Evolutionary conservation across 2,113 vertebrate genomes (phyloP).

Genomic region (Tonatia bakeri): DNA sequence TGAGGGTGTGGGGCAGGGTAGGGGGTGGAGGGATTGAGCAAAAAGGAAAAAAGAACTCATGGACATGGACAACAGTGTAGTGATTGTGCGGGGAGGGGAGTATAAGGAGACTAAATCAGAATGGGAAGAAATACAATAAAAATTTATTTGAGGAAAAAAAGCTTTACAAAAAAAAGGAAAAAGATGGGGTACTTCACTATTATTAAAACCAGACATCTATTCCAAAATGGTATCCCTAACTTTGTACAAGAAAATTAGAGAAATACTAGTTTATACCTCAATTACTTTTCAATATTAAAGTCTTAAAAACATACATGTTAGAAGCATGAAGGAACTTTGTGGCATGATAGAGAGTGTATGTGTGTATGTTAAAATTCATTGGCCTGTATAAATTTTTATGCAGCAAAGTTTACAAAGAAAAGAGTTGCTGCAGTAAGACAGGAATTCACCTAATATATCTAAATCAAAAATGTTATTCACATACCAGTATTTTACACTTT

Average conservation of each 20-base stretch:
- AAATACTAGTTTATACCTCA: background rate
- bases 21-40: too few species aligned
- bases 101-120: too few species aligned
- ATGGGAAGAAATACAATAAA: too few species aligned
- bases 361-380: background rate
- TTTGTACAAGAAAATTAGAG: constrained; percentile 11
- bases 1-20: too few species aligned
- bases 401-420: constrained; percentile 18
- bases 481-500: constrained; percentile 1
- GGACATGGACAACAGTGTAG: too few species aligned
- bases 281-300: constrained; percentile 26
- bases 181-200: background rate
- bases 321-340: background rate
- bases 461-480: background rate
- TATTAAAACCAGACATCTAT: constrained; percentile 17
- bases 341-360: background rate
- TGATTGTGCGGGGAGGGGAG: too few species aligned
- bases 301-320: background rate
- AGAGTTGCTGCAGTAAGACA: background rate
- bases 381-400: constrained; percentile 7
- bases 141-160: background rate
- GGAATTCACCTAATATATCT: constrained; percentile 15
- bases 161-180: background rate
- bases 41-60: too few species aligned
- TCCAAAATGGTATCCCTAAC: constrained; percentile 11